Base-by-base conservation (phyloP, 1,140 invertebrate genomes). In the Hylaeus volcanicus region DNA sequence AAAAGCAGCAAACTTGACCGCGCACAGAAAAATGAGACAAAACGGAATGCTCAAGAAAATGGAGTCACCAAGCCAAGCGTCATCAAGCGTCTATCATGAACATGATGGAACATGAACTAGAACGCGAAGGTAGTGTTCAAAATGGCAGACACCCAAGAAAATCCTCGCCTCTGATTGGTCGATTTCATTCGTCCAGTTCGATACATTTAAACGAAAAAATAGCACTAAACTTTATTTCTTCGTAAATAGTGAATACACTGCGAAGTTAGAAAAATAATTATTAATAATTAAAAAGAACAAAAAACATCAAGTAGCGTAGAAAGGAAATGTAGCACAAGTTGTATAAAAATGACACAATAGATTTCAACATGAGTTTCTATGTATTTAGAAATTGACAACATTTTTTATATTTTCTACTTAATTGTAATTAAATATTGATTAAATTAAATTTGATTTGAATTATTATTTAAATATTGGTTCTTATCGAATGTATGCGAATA, bases 61-160 rank as follows among this genome's bases (percentile, higher is more conserved):
- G 79, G 72, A 80, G 73, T 66, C 73, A 80, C 55, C n/a, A 80
- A 26, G 26, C 26, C 26, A 26, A 26, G 26, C 26, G 73, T 66
- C 73, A 80, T 45, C n/a, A 80, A 80, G 79, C 72, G 79, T 75
- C 79, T 69, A 75, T 48, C 73, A 14, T 41, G 26, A 9, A 68
- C 64, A 26, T 53, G 63, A 58, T 11, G 14, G 26, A 3, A 51
- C 64, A 43, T 61, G 63, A 51, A 74, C 51, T 65, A 79, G 77
- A 74, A 41, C 26, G 43, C 9, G 64, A 79, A 80, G 53, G 72
- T 45, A 8, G 51, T 37, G 48, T 74, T 58, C 48, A 61, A 68
- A 80, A 74, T 80, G 78, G 55, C 51, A 72, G 79, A 80, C n/a
- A 15, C 5, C 5, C n/a, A n/a, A 15, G 11, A 2, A 14, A 12